These are phyloP conservation scores for Xerus inauris DNA, from an alignment of 2,113 vertebrate genomes.

Conservation along the genomic window DNA sequence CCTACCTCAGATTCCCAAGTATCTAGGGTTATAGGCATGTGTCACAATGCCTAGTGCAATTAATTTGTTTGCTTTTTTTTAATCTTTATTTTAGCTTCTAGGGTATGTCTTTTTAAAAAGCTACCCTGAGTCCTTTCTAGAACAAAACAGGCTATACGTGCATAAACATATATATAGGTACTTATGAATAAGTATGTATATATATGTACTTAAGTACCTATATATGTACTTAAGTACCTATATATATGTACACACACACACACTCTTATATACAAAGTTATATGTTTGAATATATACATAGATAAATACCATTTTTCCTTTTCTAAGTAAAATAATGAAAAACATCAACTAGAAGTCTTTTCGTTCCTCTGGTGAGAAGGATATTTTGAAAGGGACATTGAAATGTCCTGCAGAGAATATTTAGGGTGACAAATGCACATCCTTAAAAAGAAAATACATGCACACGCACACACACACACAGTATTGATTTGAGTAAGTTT, in stretches of 20 bases:
- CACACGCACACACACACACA: not conserved
- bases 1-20: not conserved
- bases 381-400: slow-evolving; percentile 36
- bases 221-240: too few species aligned
- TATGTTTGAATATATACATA: not conserved
- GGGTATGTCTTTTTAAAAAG: not conserved
- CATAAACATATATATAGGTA: not conserved
- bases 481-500: slow-evolving; percentile 41
- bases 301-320: not conserved
- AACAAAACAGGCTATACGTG: not conserved
- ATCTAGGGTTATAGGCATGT: not conserved
- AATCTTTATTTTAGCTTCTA: slow-evolving; percentile 20
- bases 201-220: not conserved
- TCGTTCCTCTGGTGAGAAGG: not conserved
- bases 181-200: not conserved
- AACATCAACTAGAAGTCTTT: slow-evolving; percentile 37
- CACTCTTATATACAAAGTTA: not conserved
- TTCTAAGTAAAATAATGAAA: slow-evolving; percentile 13
- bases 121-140: not conserved
- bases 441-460: not conserved
- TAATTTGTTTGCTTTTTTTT: not conserved
- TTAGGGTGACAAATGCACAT: not conserved
- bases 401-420: not conserved
- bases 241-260: not conserved
- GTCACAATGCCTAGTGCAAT: not conserved